These are phyloP conservation scores for Drosophila carrolli DNA, from an alignment of 1,140 invertebrate species.

Conservation along the genomic window DNA sequence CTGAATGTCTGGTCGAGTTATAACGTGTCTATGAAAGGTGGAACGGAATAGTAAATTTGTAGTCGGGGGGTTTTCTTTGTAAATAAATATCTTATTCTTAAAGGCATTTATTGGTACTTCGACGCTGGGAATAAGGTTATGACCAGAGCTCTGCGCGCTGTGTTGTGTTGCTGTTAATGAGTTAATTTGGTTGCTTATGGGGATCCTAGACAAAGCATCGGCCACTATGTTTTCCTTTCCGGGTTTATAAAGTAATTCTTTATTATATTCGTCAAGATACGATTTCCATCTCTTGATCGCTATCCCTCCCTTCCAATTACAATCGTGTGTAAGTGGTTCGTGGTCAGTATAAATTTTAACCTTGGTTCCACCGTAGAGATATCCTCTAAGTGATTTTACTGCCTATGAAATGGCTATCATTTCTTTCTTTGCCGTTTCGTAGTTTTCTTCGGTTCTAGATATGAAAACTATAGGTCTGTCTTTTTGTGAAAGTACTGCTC, in stretches of 20 bases:
- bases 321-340: conserved; percentile 78
- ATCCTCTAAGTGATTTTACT: conserved; percentile 71
- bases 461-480: conserved; percentile 36
- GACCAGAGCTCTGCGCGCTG: conserved; percentile 33
- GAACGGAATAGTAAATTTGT: neutral
- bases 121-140: neutral
- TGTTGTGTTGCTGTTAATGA: conserved; percentile 13
- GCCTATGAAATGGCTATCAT: conserved; percentile 85
- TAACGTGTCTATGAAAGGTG: neutral
- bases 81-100: conserved; percentile 4
- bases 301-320: conserved; percentile 80
- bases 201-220: conserved; percentile 40
- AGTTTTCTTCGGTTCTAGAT: conserved; percentile 58
- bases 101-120: conserved; percentile 1
- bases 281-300: conserved; percentile 70
- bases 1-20: neutral
- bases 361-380: conserved; percentile 61
- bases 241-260: conserved; percentile 76
- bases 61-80: conserved; percentile 19
- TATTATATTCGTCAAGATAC: conserved; percentile 78
- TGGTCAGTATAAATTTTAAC: conserved; percentile 73
- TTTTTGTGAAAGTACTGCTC: conserved; percentile 62
- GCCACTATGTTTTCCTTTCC: conserved; percentile 62
- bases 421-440: conserved; percentile 67
- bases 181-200: conserved; percentile 12